These are phyloP conservation scores for Proteles cristata DNA, from an alignment of 2,113 vertebrate genomes.

Conservation along the genomic window DNA sequence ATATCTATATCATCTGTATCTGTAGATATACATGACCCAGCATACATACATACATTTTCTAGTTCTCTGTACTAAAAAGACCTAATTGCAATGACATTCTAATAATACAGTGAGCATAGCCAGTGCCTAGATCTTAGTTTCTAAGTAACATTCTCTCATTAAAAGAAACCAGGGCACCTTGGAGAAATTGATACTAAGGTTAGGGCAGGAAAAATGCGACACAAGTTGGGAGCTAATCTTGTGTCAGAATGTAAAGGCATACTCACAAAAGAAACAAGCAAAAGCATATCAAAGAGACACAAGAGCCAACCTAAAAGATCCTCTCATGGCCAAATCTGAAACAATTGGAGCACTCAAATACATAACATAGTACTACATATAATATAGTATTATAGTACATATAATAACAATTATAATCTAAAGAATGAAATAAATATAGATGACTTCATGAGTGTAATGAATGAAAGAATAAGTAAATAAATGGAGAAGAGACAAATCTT, in stretches of 20 bases:
- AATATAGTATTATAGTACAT: no score
- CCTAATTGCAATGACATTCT: background rate
- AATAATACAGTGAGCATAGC: background rate
- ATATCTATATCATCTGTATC: no score
- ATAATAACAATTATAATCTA: background rate
- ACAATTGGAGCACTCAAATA: background rate
- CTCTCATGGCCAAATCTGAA: background rate
- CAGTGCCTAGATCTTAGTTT: background rate
- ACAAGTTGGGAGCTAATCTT: background rate
- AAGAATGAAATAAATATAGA: conserved; percentile 22
- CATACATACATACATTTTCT: background rate
- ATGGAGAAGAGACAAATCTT: background rate
- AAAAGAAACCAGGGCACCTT: background rate
- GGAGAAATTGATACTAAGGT: background rate
- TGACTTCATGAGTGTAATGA: background rate
- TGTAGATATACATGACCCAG: background rate
- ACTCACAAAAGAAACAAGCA: background rate
- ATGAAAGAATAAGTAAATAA: background rate
- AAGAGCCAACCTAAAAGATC: background rate
- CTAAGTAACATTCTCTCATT: background rate
- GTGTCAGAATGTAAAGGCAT: background rate
- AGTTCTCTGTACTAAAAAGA: background rate
- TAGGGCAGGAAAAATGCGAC: background rate
- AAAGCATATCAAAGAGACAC: background rate
- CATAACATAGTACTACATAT: background rate